phyloP scores from a whole-genome alignment of 2,888 invertebrate genomes.

The Synergus laeviventris region DNA sequence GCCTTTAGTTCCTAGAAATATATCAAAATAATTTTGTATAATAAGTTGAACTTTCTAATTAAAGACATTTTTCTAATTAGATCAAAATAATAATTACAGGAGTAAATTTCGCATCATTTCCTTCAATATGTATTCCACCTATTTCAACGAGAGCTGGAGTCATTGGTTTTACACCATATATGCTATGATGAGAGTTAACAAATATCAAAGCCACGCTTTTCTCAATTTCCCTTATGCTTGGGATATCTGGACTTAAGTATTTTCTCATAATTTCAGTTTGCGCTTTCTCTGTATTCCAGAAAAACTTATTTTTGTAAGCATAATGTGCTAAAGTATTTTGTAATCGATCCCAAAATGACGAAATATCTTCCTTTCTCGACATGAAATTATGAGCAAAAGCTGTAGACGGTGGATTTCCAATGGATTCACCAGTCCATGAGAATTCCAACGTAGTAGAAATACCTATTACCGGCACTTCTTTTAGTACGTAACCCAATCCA shows the following conservation, averaged over 20 bases:
- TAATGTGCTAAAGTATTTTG: conserved; percentile 47
- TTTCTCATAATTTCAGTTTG: conserved; percentile 56
- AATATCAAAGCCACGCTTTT: conserved; percentile 76
- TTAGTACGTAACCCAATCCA: conserved; percentile 55
- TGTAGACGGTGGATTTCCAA: conserved; percentile 9
- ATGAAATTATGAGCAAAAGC: conserved; percentile 1
- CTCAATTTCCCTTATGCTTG: conserved; percentile 74
- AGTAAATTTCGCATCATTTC: conserved; percentile 50
- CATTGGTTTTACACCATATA: conserved; percentile 75
- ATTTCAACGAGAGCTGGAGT: conserved; percentile 77
- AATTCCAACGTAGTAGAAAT: conserved; percentile 44
- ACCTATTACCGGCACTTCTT: conserved; percentile 51
- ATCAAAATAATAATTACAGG: conserved; percentile 46
- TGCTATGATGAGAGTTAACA: conserved; percentile 76
- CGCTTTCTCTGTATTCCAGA: neutral
- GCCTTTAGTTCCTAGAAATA: conserved; percentile 56
- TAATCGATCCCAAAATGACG: conserved; percentile 54
- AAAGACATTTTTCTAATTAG: too few species aligned
- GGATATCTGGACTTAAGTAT: conserved; percentile 64
- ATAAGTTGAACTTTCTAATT: neutral
- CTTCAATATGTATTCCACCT: conserved; percentile 78
- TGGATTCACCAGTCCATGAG: conserved; percentile 46
- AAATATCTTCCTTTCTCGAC: neutral
- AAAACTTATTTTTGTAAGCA: conserved; percentile 3
- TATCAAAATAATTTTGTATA: neutral